Evolutionary conservation across 2,888 invertebrate species (phyloP).

Genomic region (Tipula lateralis): DNA sequence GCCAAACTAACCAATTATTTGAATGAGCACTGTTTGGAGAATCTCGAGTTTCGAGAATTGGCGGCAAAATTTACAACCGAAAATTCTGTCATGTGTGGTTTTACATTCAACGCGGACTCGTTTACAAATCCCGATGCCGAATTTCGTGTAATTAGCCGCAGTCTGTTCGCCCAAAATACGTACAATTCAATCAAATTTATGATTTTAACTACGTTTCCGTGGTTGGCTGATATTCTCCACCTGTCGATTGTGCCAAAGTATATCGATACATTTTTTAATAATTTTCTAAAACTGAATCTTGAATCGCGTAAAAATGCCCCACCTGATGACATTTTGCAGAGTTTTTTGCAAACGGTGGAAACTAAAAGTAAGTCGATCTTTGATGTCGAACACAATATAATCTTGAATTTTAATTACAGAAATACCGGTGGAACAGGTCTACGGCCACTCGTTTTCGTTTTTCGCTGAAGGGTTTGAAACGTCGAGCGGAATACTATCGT

Average conservation of each 20-base stretch:
- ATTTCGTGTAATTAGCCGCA: slow-evolving; percentile 33
- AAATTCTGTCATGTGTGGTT: slow-evolving; percentile 34
- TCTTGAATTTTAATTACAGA: not conserved
- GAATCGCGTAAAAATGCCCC: not conserved
- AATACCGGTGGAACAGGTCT: slow-evolving; percentile 51
- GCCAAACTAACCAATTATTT: not conserved
- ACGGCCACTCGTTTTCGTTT: slow-evolving; percentile 56
- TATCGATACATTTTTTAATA: slow-evolving; percentile 33
- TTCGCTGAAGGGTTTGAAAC: slow-evolving; percentile 59
- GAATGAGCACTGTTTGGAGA: not conserved
- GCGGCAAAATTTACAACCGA: slow-evolving; percentile 34
- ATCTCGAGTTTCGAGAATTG: not conserved
- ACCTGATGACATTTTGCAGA: slow-evolving; percentile 53
- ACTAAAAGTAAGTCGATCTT: slow-evolving; percentile 32
- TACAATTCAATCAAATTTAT: not conserved
- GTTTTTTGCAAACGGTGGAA: slow-evolving; percentile 52
- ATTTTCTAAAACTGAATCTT: slow-evolving; percentile 42
- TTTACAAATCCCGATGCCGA: slow-evolving; percentile 35
- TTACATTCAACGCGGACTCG: slow-evolving; percentile 34
- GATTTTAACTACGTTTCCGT: slow-evolving; percentile 6
- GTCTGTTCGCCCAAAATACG: slow-evolving; percentile 30
- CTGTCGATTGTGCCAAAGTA: not conserved
- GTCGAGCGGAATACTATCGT: slow-evolving; percentile 54
- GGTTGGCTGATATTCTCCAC: not conserved
- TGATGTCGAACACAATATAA: not conserved